Percentiles rank a stretch among this genome's conserved stretches.
Evolutionary conservation across 2,797 vertebrate genomes (phyloP).

Genomic region (Rhinichthys osculus): DNA sequence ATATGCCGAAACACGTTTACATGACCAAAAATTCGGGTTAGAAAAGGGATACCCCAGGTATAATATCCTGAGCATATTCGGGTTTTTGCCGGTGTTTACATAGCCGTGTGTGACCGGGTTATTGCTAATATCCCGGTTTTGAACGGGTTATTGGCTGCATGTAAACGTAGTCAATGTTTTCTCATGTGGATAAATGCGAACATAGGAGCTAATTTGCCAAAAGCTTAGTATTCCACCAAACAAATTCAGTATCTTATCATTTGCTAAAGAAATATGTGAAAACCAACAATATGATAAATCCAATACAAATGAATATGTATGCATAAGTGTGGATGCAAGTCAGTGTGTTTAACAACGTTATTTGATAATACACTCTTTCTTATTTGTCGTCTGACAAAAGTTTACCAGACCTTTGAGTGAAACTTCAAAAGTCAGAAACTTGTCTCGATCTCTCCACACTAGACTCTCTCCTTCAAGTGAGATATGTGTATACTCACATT

Average conservation of each 20-base stretch:
- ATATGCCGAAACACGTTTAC: too few relatives aligned
- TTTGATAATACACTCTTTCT: constrained; percentile 67
- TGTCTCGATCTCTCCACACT: constrained; percentile 12
- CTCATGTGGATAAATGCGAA: constrained; percentile 3
- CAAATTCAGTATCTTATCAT: constrained; percentile 43
- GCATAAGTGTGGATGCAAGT: constrained; percentile 20
- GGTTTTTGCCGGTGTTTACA: too few relatives aligned
- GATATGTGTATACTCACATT: constrained; percentile 49
- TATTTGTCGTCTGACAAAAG: constrained; percentile 71
- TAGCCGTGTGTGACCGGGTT: too few relatives aligned
- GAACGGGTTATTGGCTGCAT: too few relatives aligned
- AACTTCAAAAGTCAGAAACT: constrained; percentile 45
- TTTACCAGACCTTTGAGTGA: constrained; percentile 68
- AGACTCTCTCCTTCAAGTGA: constrained; percentile 31
- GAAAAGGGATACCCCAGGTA: too few relatives aligned
- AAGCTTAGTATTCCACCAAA: constrained; percentile 27
- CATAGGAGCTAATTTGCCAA: neutral
- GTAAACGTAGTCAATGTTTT: neutral
- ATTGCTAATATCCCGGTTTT: too few relatives aligned
- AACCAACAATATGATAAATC: constrained; percentile 44
- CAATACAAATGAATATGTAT: constrained; percentile 40
- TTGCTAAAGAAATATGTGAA: constrained; percentile 51
- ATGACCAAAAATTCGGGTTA: too few relatives aligned
- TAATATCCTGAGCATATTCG: too few relatives aligned
- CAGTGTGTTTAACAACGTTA: constrained; percentile 26